Percentiles rank a stretch among this genome's conserved stretches.
These are phyloP conservation scores for Martes flavigula DNA, from an alignment of 2,797 vertebrate species.

Conservation along the genomic window DNA sequence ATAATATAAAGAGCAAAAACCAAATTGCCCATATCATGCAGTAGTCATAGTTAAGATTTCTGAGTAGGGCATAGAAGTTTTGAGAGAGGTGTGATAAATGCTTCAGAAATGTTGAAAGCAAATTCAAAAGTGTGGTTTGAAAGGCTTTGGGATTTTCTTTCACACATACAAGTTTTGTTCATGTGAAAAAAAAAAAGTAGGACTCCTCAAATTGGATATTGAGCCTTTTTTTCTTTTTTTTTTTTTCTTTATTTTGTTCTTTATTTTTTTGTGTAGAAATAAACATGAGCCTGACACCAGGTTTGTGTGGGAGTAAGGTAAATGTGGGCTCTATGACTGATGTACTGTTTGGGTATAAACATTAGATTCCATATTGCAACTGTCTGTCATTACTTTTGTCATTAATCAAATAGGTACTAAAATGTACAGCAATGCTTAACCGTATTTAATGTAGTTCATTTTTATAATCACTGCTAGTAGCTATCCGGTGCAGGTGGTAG, in stretches of 20 bases:
- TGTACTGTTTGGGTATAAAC: constrained; percentile 74
- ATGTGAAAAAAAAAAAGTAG: constrained; percentile 19
- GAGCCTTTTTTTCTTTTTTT: constrained; percentile 9
- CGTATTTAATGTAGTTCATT: constrained; percentile 53
- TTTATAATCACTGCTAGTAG: constrained; percentile 63
- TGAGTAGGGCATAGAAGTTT: not conserved
- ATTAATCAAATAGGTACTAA: constrained; percentile 74
- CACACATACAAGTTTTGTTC: constrained; percentile 11
- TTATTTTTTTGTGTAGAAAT: constrained; percentile 42
- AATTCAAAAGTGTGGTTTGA: not conserved
- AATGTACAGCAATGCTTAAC: constrained; percentile 68
- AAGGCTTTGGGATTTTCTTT: constrained; percentile 6
- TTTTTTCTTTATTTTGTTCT: not conserved
- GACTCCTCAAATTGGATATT: constrained; percentile 58
- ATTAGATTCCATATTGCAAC: constrained; percentile 77
- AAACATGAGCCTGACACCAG: constrained; percentile 71
- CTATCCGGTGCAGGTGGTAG: constrained; percentile 63
- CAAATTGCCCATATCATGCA: not conserved
- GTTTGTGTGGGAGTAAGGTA: constrained; percentile 65
- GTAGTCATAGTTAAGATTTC: constrained; percentile 25
- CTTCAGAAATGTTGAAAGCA: constrained; percentile 45
- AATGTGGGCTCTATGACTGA: constrained; percentile 74
- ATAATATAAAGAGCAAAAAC: constrained; percentile 47
- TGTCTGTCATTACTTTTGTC: constrained; percentile 69
- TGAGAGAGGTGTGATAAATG: constrained; percentile 55